These are phyloP conservation scores for Cataglyphis hispanica DNA, from an alignment of 1,140 invertebrate genomes.

Conservation along the genomic window DNA sequence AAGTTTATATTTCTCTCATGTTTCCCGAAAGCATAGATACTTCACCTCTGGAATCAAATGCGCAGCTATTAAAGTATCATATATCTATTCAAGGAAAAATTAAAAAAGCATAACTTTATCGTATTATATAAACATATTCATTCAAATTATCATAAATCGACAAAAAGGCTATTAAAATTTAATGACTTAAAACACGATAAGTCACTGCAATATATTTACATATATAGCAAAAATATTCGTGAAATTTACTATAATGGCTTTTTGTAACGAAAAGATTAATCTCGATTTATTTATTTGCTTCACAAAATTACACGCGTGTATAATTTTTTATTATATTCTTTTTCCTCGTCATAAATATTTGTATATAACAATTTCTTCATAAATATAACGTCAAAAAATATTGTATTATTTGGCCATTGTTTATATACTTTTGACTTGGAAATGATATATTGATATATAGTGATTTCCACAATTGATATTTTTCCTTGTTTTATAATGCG, in stretches of 20 bases:
- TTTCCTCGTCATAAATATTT: neutral
- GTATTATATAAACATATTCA: neutral
- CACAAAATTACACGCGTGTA: neutral
- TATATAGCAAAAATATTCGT: neutral
- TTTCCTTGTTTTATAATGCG: neutral
- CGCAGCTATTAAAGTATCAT: neutral
- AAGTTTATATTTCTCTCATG: neutral
- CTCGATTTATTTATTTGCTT: neutral
- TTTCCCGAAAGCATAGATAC: neutral
- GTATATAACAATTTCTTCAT: neutral
- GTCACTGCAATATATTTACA: neutral
- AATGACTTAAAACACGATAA: neutral
- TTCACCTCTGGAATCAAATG: neutral
- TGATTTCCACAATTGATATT: neutral
- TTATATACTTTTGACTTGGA: neutral
- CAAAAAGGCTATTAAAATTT: conserved; percentile 1
- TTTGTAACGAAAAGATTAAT: neutral
- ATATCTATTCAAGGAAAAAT: neutral
- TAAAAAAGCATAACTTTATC: neutral
- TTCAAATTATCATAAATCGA: neutral
- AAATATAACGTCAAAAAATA: neutral
- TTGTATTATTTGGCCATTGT: neutral
- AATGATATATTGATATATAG: neutral
- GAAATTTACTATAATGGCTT: neutral
- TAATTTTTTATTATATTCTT: neutral